phyloP scores from a whole-genome alignment of 2,888 invertebrate genomes.

The Agonopterix heracliana region DNA sequence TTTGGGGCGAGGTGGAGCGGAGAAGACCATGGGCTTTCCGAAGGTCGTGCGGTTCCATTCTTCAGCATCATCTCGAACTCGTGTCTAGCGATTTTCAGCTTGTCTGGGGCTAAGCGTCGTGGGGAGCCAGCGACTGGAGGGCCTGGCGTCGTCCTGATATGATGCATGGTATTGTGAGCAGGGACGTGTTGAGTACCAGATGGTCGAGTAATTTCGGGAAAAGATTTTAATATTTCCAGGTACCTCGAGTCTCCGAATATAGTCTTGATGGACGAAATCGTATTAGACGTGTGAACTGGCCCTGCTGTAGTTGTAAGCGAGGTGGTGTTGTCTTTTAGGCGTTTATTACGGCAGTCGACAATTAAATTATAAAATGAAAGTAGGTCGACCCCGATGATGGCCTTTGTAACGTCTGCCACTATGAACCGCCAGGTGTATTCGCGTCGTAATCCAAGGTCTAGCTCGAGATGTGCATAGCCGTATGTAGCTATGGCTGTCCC shows the following conservation, averaged over 20 bases:
- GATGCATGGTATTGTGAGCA: background rate
- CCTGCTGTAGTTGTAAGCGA: background rate
- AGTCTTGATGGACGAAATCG: background rate
- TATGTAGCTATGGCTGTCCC: slow-evolving; percentile 2
- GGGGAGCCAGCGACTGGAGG: slow-evolving; percentile 23
- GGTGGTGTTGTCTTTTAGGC: slow-evolving; percentile 8
- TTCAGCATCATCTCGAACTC: slow-evolving; percentile 28
- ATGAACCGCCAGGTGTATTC: slow-evolving; percentile 7
- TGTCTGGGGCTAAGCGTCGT: slow-evolving; percentile 28
- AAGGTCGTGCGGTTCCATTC: slow-evolving; percentile 17
- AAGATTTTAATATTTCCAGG: background rate
- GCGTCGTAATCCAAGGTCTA: slow-evolving; percentile 7
- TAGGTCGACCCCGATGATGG: slow-evolving; percentile 12
- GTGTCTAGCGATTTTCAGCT: slow-evolving; percentile 21
- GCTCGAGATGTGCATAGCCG: background rate
- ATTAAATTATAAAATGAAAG: slow-evolving; percentile 8
- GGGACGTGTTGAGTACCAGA: background rate
- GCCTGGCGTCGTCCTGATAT: too few species aligned
- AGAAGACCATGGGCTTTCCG: slow-evolving; percentile 6
- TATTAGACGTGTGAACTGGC: background rate
- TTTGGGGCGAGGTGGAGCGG: slow-evolving; percentile 33
- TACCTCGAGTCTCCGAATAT: background rate
- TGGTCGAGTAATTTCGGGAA: background rate
- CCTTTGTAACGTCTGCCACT: slow-evolving; percentile 8
- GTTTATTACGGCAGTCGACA: slow-evolving; percentile 10